Base-by-base conservation (phyloP, 2,888 invertebrate genomes). In the Hesperia comma region DNA sequence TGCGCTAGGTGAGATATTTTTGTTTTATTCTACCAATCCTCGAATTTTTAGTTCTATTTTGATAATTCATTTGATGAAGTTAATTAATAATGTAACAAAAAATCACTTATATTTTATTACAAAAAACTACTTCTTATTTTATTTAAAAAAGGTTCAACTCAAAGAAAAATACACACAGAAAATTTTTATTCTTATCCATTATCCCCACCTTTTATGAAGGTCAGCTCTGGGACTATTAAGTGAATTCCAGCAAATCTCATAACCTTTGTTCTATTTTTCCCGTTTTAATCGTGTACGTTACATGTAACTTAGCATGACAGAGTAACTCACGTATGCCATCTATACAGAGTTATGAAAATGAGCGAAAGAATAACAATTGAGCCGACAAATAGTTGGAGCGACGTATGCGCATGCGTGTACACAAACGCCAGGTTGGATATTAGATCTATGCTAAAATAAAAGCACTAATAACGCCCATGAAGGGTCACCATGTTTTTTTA, bases 361-460 rank as follows among this genome's bases (percentile, higher is more conserved):
- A 75, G 73, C 71, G 71, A 73, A 70, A 57, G 70, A 68, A 68
- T 72, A 67, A 66, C 71, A 72, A 71, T 72, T 75, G 72, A 74
- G 71, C 74, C 74, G 70, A 70, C 72, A 68, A 64, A 64, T 66
- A 58, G 41, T 43, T 32, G 37, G 15, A 32, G 14, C 53, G 54
- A 51, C 57, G 49, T 40, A 57, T 10, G 40, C 15, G 15, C 33
- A 43, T 21, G 53, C 58, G 37, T 49, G 26, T 21, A 58, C 66
- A 60, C 55, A 55, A 62, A 55, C 54, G 33, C 53, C 41, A 26
- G 32, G 57, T 37, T 76, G 72, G 78, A 79, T 78, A 79, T 85
- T 83, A 84, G 81, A 82, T 79, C 73, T 79, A 76, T 76, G 76
- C 76, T 82, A 76, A 84, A 86, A 86, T 84, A 86, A 85, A 84